Evolutionary conservation across 2,888 invertebrate genomes (phyloP).

Genomic region (Dendrolimus pini): DNA sequence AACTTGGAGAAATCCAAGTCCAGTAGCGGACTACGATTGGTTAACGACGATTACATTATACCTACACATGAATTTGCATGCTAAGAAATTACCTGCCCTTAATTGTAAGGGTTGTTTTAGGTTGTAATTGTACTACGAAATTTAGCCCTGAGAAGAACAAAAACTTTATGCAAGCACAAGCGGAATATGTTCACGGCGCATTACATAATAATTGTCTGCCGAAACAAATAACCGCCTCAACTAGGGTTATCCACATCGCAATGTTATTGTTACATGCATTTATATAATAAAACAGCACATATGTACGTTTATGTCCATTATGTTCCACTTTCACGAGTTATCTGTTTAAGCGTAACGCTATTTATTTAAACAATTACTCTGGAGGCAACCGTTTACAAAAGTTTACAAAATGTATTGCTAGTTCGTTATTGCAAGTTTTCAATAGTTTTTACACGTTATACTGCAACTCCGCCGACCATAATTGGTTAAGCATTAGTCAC

Average conservation of each 20-base stretch:
- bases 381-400: conserved; percentile 1
- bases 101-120: too few species aligned
- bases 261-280: conserved; percentile 20
- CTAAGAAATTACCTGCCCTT: too few species aligned
- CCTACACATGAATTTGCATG: too few species aligned
- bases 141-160: too few species aligned
- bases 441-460: neutral
- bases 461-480: neutral
- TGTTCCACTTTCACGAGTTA: conserved; percentile 32
- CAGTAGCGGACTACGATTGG: too few species aligned
- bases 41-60: too few species aligned
- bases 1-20: too few species aligned
- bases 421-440: neutral
- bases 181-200: too few species aligned
- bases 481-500: conserved; percentile 1
- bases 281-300: conserved; percentile 31
- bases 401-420: neutral
- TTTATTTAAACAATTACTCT: neutral
- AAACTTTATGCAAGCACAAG: too few species aligned
- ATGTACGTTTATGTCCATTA: conserved; percentile 25
- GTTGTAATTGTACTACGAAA: too few species aligned
- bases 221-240: too few species aligned
- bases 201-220: too few species aligned
- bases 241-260: conserved; percentile 1
- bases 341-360: neutral